These are phyloP conservation scores for Dermatemys mawii DNA, from an alignment of 2,113 vertebrate species.

Conservation along the genomic window DNA sequence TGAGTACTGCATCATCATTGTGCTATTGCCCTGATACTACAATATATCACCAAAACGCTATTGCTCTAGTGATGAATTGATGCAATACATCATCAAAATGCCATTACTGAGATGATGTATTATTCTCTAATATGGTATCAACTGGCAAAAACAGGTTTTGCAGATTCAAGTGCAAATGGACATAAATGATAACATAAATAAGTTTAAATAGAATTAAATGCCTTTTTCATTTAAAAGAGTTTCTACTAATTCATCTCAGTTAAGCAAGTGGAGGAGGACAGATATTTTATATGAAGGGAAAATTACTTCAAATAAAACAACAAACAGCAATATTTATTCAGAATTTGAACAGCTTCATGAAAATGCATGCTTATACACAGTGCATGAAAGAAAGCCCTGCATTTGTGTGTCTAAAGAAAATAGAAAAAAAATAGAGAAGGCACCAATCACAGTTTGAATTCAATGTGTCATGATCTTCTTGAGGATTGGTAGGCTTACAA, in stretches of 20 bases:
- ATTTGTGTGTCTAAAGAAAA: not conserved
- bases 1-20: not conserved
- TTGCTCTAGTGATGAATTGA: not conserved
- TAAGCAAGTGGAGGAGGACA: not conserved
- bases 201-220: not conserved
- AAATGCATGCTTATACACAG: not conserved
- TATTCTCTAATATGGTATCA: not conserved
- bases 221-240: not conserved
- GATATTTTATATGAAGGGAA: not conserved
- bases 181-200: not conserved
- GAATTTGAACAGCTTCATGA: conserved; percentile 9
- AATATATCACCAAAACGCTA: not conserved
- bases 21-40: not conserved
- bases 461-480: not conserved
- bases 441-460: not conserved
- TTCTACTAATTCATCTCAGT: not conserved
- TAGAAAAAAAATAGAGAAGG: not conserved
- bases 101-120: not conserved
- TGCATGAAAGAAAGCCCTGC: not conserved
- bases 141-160: not conserved
- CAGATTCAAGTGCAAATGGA: not conserved
- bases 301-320: not conserved
- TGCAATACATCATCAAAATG: conserved; percentile 8
- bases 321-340: not conserved
- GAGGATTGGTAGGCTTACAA: not conserved